Base-by-base conservation (phyloP, 2,888 invertebrate species). In the Scrobipalpa costella region DNA sequence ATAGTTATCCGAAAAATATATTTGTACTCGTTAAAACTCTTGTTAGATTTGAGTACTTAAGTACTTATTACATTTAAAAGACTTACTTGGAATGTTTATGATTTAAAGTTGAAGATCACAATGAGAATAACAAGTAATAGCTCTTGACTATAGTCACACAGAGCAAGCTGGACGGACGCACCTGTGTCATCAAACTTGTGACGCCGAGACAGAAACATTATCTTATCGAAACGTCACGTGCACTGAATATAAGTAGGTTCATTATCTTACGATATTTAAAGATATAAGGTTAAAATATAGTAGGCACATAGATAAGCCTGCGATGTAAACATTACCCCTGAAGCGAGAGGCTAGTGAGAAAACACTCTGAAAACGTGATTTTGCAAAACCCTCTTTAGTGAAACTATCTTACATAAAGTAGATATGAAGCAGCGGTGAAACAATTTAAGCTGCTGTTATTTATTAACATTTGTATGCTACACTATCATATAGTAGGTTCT, bases 71-170 rank as follows among this genome's bases (percentile, higher is more conserved):
- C 11, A 40, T 44, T 7, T 17, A 59, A 49, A 58, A 60, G 69
- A 76, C 78, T 76, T 74, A 77, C 78, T 68, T 71, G 78, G 76
- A 78, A 78, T 73, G 75, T 21, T 38, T 49, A 47, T 17, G 11
- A 59, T 44, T 59, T 40, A 7, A 19, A 27, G 15, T 47, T 34
- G 7, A 57, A 36, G 33, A 60, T 60, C 60, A 60, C 60, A 47
- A 44, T 55, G 3, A 57, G 15, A 36, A 38, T 8, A 11, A 57
- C 36, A 11, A 36, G 21, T 34, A 27, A 7, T 38, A 19, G 5
- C n/a, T 27, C 27, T 44, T 44, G 15, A 44, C 15, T 44, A 15
- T 15, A 15, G 15, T 44, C 5, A 15, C 7, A 44, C 27, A 38
- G 1, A 44, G 21, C 21, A 59, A 11, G 59, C 7, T 33, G 21